Evolutionary conservation across 2,888 invertebrate genomes (phyloP), one percentile per base, ranked within the genome.

Genomic region (Phaonia tiefii): DNA sequence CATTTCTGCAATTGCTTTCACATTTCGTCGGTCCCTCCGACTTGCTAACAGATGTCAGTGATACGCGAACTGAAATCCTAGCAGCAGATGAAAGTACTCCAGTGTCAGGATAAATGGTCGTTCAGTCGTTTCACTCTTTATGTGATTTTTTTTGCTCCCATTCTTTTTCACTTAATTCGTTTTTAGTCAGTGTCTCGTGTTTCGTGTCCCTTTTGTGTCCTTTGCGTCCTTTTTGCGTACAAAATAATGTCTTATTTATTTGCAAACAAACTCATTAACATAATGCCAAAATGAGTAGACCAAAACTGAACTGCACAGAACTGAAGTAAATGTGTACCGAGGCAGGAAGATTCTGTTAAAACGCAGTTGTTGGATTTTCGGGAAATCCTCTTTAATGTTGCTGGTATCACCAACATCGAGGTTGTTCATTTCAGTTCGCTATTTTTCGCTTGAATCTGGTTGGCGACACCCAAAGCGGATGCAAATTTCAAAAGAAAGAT

Each of bases 261-360:
- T 74, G 81, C 17, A 42, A 72, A 72, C 67, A 71, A 67, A 75
- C 60, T 78, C 60, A 81, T 78, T 81, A 71, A 74, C 74, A 77
- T 73, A 80, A 76, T 76, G 76, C 70, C 51, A 69, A 70, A 56
- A 67, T n/a, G 65, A 69, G 54, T 54, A 39, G 37, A 69, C 60
- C 49, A 49, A 1, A 49, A 2, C 49, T 5, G 49, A 49, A 49
- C 49, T 51, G 20, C 1, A 51, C n/a, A n/a, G n/a, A n/a, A n/a
- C n/a, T n/a, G n/a, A n/a, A 20, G 20, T 8, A 51, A 31, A 31
- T 31, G 31, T 5, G 31, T n/a, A n/a, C 31, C 4, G 31, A 31
- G 31, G 31, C 3, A 31, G 31, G 31, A 31, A 31, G 31, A 8
- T 31, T n/a, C n/a, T 8, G 31, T 31, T 31, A 31, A 31, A 46